These are phyloP conservation scores for Conus canariensis DNA, from an alignment of 2,888 invertebrate species.

Conservation along the genomic window DNA sequence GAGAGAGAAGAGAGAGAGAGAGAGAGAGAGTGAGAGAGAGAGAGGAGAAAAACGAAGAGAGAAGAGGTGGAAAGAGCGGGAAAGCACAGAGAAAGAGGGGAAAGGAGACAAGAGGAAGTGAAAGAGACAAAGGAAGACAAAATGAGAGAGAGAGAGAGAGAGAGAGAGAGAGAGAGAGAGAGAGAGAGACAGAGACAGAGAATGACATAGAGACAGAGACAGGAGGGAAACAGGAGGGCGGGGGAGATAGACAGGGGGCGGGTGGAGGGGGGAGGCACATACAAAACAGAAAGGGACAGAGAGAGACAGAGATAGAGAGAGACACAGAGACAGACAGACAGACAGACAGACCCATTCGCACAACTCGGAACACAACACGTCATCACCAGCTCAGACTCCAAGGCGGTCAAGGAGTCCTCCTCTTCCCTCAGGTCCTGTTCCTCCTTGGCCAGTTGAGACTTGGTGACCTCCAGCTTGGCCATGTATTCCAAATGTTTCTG, in stretches of 20 bases:
- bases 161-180: slow-evolving; percentile 10
- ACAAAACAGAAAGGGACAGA: background rate
- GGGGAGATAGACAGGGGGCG: background rate
- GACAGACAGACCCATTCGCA: too few relatives aligned
- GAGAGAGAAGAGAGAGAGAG: too few relatives aligned
- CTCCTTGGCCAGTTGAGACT: too few relatives aligned
- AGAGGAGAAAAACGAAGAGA: too few relatives aligned
- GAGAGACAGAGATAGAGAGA: background rate
- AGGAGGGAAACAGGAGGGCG: background rate
- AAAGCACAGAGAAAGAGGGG: background rate
- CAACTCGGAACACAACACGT: too few relatives aligned
- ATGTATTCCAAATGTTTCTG: too few relatives aligned
- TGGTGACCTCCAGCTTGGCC: too few relatives aligned
- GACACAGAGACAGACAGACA: background rate
- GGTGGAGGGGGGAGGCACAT: too few relatives aligned
- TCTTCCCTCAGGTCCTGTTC: too few relatives aligned
- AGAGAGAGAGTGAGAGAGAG: background rate
- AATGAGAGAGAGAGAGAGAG: background rate
- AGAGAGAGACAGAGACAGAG: background rate
- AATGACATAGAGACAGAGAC: background rate
- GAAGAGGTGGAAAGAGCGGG: too few relatives aligned
- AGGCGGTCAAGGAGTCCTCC: too few relatives aligned
- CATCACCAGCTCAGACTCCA: too few relatives aligned
- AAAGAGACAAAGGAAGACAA: background rate
- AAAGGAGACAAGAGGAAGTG: background rate